These are phyloP conservation scores for Chrysina gloriosa DNA, from an alignment of 2,888 invertebrate species.

Conservation along the genomic window DNA sequence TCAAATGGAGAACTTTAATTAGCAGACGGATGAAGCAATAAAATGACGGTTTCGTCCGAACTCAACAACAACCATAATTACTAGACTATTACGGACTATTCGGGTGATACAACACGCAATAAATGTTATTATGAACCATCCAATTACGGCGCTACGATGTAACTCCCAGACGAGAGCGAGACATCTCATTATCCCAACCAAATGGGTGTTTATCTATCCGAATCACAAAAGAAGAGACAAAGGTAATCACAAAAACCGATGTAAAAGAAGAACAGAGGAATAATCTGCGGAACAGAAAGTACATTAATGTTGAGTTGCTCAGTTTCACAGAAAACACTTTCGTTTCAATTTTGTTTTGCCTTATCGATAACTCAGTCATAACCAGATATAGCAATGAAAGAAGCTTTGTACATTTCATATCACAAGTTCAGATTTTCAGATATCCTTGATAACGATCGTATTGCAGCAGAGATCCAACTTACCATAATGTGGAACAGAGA, in stretches of 20 bases:
- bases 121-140: slow-evolving; percentile 21
- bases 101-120: neutral
- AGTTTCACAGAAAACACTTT: no score
- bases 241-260: slow-evolving; percentile 5
- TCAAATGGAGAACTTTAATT: neutral
- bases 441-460: no score
- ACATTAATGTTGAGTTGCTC: neutral
- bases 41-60: neutral
- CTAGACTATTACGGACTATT: neutral
- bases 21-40: neutral
- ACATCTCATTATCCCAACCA: slow-evolving; percentile 9
- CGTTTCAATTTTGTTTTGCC: no score
- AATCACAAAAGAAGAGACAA: neutral
- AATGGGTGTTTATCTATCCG: slow-evolving; percentile 6
- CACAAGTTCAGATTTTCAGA: no score
- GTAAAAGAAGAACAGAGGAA: neutral
- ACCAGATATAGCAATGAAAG: no score
- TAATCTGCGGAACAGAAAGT: neutral
- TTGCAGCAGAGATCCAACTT: no score
- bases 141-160: slow-evolving; percentile 17
- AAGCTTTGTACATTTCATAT: no score
- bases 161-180: slow-evolving; percentile 7
- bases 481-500: no score
- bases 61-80: slow-evolving; percentile 8
- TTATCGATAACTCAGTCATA: no score